Conservation (phyloP, 1,140 invertebrate genomes). For the Anoplolepis gracilipes region DNA sequence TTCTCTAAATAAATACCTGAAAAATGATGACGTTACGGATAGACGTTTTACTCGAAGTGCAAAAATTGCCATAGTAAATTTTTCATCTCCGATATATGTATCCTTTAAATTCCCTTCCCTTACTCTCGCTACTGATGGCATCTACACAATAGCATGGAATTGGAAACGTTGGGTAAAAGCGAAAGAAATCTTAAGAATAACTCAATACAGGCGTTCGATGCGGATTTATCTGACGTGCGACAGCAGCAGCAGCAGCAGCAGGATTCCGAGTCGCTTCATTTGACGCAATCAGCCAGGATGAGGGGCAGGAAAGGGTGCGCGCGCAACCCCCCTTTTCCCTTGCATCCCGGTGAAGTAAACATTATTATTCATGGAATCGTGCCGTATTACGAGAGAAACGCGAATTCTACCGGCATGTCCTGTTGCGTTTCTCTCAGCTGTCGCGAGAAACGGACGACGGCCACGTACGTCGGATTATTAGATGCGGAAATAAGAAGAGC, state of each 20-base stretch:
- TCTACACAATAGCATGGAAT: conserved; percentile 2
- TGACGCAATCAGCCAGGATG: conserved; percentile 65
- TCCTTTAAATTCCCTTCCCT: background rate
- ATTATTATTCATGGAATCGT: conserved; percentile 76
- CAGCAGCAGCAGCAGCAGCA: background rate
- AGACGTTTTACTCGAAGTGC: background rate
- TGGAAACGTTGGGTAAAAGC: conserved; percentile 33
- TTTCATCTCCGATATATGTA: conserved; percentile 31
- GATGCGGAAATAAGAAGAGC: conserved; percentile 39
- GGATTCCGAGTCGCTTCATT: conserved; percentile 64
- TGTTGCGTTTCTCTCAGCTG: conserved; percentile 44
- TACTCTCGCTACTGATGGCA: background rate
- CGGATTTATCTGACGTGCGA: conserved; percentile 52
- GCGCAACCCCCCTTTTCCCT: conserved; percentile 7
- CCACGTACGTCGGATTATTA: conserved; percentile 65
- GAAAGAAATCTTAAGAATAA: conserved; percentile 51
- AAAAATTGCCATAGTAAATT: conserved; percentile 21
- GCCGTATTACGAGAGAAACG: conserved; percentile 70
- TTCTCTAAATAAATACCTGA: background rate
- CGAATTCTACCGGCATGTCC: conserved; percentile 35
- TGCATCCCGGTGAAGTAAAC: conserved; percentile 38
- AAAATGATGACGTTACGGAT: background rate
- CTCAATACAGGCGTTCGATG: conserved; percentile 46
- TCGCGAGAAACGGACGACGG: conserved; percentile 35
- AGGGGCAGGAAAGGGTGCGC: conserved; percentile 28